Conservation (phyloP, 2,888 invertebrate species). For the Clitarchus hookeri region DNA sequence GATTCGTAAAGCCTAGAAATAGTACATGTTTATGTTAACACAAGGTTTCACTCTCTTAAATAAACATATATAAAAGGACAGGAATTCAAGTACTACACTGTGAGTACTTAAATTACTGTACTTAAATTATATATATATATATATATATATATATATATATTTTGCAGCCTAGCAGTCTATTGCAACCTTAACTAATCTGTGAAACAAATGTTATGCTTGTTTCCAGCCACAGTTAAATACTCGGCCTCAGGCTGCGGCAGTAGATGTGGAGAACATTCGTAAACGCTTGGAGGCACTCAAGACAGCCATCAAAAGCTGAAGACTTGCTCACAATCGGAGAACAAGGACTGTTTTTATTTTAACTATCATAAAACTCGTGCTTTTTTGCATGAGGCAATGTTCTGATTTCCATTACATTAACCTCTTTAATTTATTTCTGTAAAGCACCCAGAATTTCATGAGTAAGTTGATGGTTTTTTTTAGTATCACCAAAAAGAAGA, state of each 20-base stretch:
- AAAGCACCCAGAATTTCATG: neutral
- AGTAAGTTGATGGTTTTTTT: neutral
- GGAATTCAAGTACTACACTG: too few species aligned
- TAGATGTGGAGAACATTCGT: slow-evolving; percentile 30
- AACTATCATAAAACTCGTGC: too few species aligned
- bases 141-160: too few species aligned
- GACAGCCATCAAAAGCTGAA: slow-evolving; percentile 29
- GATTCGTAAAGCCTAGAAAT: too few species aligned
- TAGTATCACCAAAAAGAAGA: neutral
- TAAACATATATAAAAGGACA: too few species aligned
- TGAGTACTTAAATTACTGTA: too few species aligned
- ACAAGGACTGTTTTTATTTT: neutral
- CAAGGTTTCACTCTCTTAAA: too few species aligned
- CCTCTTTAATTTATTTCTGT: neutral
- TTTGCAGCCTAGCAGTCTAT: neutral
- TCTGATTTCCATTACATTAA: neutral
- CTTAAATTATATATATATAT: too few species aligned
- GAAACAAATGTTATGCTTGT: neutral
- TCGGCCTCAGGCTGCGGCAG: neutral
- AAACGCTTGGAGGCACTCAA: slow-evolving; percentile 32
- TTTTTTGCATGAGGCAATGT: neutral
- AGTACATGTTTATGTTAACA: too few species aligned
- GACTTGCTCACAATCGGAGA: neutral
- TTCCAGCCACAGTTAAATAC: slow-evolving; percentile 15
- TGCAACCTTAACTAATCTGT: neutral